A percentile compares a stretch with the other conserved stretches of the same genome.
phyloP scores from a whole-genome alignment of 1,140 invertebrate genomes.

The Diabrotica virgifera region DNA sequence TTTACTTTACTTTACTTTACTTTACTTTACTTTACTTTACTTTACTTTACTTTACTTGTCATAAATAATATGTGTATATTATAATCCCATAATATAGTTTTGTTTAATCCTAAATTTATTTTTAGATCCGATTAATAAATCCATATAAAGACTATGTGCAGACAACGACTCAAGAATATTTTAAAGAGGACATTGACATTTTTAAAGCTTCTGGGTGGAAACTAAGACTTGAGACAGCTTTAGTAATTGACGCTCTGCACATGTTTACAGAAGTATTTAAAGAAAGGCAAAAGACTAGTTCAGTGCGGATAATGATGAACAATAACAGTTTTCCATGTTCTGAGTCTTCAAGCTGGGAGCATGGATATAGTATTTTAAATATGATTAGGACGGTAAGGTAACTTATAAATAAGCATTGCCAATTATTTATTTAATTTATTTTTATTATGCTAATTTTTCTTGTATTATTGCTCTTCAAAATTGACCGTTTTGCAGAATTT shows the following conservation, averaged over 20 bases:
- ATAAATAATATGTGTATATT: neutral
- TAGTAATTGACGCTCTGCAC: conserved; percentile 66
- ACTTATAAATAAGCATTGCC: too few species aligned
- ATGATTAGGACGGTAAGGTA: conserved; percentile 82
- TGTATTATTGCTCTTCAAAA: too few species aligned
- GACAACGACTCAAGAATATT: conserved; percentile 51
- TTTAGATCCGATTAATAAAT: conserved; percentile 30
- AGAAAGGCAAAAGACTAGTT: conserved; percentile 8
- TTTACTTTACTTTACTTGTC: too few species aligned
- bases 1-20: too few species aligned
- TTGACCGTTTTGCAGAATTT: too few species aligned
- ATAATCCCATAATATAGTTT: too few species aligned
- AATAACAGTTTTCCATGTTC: conserved; percentile 55
- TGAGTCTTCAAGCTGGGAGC: conserved; percentile 68
- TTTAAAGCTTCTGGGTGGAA: conserved; percentile 18
- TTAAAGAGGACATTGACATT: conserved; percentile 38
- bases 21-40: too few species aligned
- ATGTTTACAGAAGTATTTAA: conserved; percentile 27
- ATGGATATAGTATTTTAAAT: conserved; percentile 80
- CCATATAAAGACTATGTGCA: conserved; percentile 20
- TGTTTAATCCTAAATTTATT: neutral
- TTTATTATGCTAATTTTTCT: too few species aligned
- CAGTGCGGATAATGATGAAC: conserved; percentile 8
- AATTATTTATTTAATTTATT: too few species aligned
- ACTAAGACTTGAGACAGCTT: conserved; percentile 27